Conservation (phyloP, 2,888 invertebrate species). For the Piscicola geometra region DNA sequence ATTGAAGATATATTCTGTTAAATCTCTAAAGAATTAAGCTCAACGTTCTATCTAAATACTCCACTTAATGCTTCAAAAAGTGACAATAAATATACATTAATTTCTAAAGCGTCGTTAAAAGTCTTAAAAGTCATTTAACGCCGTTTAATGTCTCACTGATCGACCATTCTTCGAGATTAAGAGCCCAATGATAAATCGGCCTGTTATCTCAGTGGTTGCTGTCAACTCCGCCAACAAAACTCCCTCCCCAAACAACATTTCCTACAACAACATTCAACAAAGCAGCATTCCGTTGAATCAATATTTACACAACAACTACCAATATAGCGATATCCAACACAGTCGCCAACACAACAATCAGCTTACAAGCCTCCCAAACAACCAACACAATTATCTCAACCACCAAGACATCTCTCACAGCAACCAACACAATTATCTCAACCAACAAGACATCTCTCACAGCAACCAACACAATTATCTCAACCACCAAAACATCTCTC, state of each 20-base stretch:
- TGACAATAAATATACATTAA: no score
- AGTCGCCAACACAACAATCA: neutral
- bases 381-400: neutral
- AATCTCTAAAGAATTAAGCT: no score
- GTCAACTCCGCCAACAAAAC: neutral
- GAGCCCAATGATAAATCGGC: neutral
- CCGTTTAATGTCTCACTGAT: no score
- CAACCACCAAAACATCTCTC: no score
- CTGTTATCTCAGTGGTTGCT: neutral
- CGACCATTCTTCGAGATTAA: neutral
- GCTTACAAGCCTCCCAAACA: neutral
- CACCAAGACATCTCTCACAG: neutral
- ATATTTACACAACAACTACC: neutral
- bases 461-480: neutral
- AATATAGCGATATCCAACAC: neutral
- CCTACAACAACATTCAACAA: neutral
- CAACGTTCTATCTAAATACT: no score
- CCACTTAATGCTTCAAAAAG: no score
- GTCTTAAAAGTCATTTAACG: no score
- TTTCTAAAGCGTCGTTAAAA: no score
- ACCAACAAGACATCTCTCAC: neutral
- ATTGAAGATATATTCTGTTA: no score
- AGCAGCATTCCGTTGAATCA: neutral
- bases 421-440: no score
- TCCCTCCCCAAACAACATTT: neutral